Evolutionary conservation across 2,888 invertebrate genomes (phyloP), one percentile per base, ranked within the genome.

Genomic region (Leptarthrus brevirostris): DNA sequence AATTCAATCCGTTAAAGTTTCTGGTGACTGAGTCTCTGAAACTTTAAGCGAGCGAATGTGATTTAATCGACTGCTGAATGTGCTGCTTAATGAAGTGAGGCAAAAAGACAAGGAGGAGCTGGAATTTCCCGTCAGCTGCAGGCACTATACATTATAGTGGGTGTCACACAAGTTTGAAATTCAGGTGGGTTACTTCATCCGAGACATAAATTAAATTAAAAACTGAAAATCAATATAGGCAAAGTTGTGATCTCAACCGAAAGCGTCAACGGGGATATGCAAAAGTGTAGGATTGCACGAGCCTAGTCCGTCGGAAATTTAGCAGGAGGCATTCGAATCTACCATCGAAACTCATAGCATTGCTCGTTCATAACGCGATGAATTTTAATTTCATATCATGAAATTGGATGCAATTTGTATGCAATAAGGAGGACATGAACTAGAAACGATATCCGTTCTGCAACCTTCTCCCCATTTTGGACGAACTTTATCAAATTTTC

Each of bases 361-460:
- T 8, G 18, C 12, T 36, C 36, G 24, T 24, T 58, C 36, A 58
- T 36, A 20, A 20, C 36, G 47, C 64, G 47, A 64, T 64, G 64
- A 64, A 64, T 64, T 64, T 64, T 64, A 64, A 64, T 64, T 64
- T 64, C 47, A 44, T 44, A 64, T 36, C 64, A 24, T 22, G 64
- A n/a, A 22, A 44, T 64, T 44, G 64, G 26, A 12, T 16, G 64
- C 44, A 47, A 64, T 64, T 64, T 64, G 64, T 64, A 64, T 64
- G 64, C 64, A 64, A 47, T 64, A 47, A 61, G 64, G 64, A 44
- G 40, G 47, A 64, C 24, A 44, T 58, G 26, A 16, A 12, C 24
- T 20, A 44, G 24, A 44, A 64, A 64, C 22, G 64, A 64, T 64
- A 64, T 40, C 64, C 44, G 47, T 5, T 6, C 22, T 36, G 6